Evolutionary conservation across 2,797 vertebrate genomes (phyloP).

Genomic region (Sylvilagus floridanus): DNA sequence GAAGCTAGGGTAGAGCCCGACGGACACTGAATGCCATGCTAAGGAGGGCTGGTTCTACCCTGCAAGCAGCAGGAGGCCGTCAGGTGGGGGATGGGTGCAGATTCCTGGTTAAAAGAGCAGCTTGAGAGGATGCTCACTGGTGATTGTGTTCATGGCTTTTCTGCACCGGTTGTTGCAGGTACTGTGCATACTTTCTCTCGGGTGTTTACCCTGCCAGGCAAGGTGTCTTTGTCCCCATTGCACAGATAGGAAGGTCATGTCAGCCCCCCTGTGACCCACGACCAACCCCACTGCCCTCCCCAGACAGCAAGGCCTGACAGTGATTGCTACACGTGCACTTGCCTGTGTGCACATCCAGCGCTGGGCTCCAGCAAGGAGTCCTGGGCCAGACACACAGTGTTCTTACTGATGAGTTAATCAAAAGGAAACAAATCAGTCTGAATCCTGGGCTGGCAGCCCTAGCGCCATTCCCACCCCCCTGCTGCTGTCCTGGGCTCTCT

Average conservation of each 20-base stretch:
- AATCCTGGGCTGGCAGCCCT: neutral
- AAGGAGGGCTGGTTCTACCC: neutral
- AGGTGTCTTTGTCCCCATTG: neutral
- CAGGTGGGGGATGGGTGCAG: neutral
- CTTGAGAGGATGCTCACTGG: fast-evolving
- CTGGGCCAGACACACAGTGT: neutral
- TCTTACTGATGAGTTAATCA: slow-evolving; percentile 67
- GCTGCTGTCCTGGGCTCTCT: slow-evolving; percentile 77
- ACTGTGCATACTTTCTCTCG: neutral
- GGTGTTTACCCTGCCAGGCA: neutral
- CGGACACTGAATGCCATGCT: neutral
- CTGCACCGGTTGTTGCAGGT: neutral
- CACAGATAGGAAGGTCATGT: neutral
- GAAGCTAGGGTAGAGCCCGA: neutral
- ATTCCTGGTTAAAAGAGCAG: fast-evolving
- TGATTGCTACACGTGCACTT: neutral
- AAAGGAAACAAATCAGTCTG: slow-evolving; percentile 75
- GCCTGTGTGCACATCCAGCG: fast-evolving
- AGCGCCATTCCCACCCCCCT: neutral
- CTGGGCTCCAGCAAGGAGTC: neutral
- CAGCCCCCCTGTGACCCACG: neutral
- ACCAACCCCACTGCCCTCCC: neutral
- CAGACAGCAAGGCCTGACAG: neutral
- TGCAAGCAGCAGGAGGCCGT: fast-evolving
- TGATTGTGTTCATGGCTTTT: neutral